Conservation (phyloP, 2,113 vertebrate genomes). For the Paralichthys olivaceus region DNA sequence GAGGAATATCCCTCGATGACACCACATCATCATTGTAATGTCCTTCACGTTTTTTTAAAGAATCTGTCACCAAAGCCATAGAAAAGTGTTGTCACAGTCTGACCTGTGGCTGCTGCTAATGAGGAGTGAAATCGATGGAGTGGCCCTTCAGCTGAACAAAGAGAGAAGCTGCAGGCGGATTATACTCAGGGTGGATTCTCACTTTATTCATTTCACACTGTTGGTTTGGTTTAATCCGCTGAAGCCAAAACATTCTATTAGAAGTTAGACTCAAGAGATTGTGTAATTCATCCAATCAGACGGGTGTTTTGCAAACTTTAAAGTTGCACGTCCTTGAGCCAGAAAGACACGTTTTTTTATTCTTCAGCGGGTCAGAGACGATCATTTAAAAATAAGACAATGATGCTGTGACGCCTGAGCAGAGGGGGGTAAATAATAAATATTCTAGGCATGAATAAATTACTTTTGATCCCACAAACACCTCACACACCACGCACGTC, state of each 20-base stretch:
- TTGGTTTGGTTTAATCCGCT: not conserved
- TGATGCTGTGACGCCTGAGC: conserved; percentile 24
- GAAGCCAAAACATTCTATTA: not conserved
- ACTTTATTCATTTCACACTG: not conserved
- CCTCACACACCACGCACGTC: conserved; percentile 9
- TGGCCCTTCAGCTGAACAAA: not conserved
- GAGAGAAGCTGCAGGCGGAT: not conserved
- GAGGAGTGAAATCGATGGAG: not conserved
- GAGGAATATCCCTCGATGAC: not conserved
- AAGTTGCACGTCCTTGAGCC: not conserved
- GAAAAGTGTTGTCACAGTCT: not conserved
- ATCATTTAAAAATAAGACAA: conserved; percentile 25
- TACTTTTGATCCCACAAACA: conserved; percentile 28
- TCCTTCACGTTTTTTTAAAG: not conserved
- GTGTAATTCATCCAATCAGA: too few species aligned
- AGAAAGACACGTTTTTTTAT: conserved; percentile 1
- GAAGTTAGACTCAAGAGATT: not conserved
- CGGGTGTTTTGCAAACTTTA: not conserved
- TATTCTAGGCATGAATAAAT: conserved; percentile 47
- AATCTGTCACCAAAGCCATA: not conserved
- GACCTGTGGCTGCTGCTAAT: not conserved
- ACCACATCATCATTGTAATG: not conserved
- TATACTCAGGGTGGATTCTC: not conserved
- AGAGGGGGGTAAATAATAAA: conserved; percentile 46
- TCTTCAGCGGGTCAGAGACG: not conserved